A percentile compares a stretch with the other conserved stretches of the same genome.
Evolutionary conservation across 30 jellyfish, hydroid and myxozoan genomes (phyloP).

Genomic region (Mastigias papua): DNA sequence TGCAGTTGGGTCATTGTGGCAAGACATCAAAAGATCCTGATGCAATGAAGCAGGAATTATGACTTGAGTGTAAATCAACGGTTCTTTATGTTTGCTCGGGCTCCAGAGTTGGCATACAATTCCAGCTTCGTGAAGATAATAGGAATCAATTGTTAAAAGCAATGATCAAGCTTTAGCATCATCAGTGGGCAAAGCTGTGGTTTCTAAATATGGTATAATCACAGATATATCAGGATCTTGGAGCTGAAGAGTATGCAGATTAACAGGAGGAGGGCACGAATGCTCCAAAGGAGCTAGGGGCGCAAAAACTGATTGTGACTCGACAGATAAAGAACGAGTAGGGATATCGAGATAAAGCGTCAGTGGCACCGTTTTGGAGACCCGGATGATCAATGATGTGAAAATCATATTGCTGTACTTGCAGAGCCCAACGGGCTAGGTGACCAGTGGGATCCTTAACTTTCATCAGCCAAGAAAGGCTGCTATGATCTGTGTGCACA

Average conservation of each 20-base stretch:
- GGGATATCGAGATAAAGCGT: constrained; percentile 10
- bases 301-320: neutral
- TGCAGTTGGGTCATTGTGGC: constrained; percentile 59
- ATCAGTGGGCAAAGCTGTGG: neutral
- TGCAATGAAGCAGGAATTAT: constrained; percentile 49
- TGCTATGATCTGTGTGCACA: constrained; percentile 57
- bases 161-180: constrained; percentile 36
- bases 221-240: constrained; percentile 14
- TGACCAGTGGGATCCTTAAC: neutral
- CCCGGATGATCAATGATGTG: constrained; percentile 55
- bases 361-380: constrained; percentile 9
- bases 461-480: constrained; percentile 29
- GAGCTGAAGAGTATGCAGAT: constrained; percentile 16
- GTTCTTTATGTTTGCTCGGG: constrained; percentile 34
- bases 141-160: constrained; percentile 32
- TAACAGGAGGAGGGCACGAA: constrained; percentile 2
- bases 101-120: constrained; percentile 57
- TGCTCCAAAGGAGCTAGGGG: constrained; percentile 19
- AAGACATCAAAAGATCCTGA: constrained; percentile 38
- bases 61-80: constrained; percentile 23
- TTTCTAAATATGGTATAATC: constrained; percentile 13
- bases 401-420: too few species aligned
- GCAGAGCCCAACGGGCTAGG: constrained; percentile 15
- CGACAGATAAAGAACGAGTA: neutral
- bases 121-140: constrained; percentile 36